Evolutionary conservation across 2,113 vertebrate species (phyloP), one percentile per base, ranked within the genome.

Genomic region (Nothobranchius furzeri): DNA sequence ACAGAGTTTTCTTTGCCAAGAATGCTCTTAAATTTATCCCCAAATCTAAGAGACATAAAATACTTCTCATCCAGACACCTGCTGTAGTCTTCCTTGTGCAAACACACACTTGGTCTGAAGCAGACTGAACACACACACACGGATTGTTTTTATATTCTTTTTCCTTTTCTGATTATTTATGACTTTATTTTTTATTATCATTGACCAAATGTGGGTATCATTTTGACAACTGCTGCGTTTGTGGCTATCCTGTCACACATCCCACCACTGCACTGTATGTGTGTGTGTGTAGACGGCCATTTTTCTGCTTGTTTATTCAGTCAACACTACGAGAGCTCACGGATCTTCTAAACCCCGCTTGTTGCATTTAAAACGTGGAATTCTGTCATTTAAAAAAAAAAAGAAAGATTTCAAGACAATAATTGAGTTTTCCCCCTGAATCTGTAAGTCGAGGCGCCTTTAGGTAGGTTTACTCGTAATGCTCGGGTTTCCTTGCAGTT

Each of bases 51-150:
- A 60, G 14, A 54, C 40, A 45, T 61, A 53, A 64, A 63, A 59
- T 15, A 25, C 35, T 73, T n/a, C 7, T 57, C 65, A 50, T 47
- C 53, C 60, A 54, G 24, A 69, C 53, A 49, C n/a, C n/a, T 62
- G 70, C 64, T 79, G 30, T 80, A 87, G 86, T 89, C 87, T 90
- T 89, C 84, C 86, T 81, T 17, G 63, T 75, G 73, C 46, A 12
- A 79, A 70, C 25, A 64, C 70, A 36, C 64, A 56, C 73, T 74
- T 12, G 71, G 61, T 68, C 53, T 76, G 75, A 64, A 72, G 70
- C 65, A 60, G 60, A 83, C 77, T 59, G 69, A 66, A 69, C 72
- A 70, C 74, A 24, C 67, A 71, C 25, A 30, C 25, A 30, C 25
- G 4, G 17, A 20, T 56, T 53, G 50, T 51, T 54, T 49, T 36